Percentiles rank a stretch among this genome's conserved stretches.
Conservation (phyloP, 2,113 vertebrate species). For the Alectura lathami region DNA sequence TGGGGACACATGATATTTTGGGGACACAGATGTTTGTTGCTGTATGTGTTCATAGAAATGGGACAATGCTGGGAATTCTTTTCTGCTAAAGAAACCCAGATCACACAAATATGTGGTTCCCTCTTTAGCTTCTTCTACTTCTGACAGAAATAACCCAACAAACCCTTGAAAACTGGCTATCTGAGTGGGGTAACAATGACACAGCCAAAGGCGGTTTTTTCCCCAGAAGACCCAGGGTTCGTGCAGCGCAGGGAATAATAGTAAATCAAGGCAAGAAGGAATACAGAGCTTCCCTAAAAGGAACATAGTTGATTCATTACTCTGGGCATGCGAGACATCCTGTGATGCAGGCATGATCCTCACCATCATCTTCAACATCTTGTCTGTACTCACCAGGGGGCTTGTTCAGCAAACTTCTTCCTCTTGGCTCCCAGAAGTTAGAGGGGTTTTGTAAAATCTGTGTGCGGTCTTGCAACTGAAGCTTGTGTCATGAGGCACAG, state of each 20-base stretch:
- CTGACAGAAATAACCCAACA: background rate
- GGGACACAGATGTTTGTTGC: background rate
- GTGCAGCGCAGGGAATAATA: constrained; percentile 16
- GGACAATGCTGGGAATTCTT: background rate
- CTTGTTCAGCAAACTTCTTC: background rate
- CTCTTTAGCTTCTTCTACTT: background rate
- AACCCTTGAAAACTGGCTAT: background rate
- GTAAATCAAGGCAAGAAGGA: constrained; percentile 23
- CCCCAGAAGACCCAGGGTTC: background rate
- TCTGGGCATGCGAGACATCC: constrained; percentile 1
- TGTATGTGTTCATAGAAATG: background rate
- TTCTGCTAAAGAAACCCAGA: background rate
- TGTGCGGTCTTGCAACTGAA: rapidly evolving
- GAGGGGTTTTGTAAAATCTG: background rate
- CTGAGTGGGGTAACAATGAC: background rate
- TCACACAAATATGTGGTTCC: background rate
- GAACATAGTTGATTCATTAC: background rate
- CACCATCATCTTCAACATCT: background rate
- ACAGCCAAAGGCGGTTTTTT: background rate
- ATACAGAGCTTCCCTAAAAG: background rate
- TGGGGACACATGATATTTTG: background rate
- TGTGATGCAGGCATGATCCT: background rate
- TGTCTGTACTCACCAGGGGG: background rate
- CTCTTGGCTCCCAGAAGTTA: background rate
- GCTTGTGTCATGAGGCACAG: background rate